These are phyloP conservation scores for Ramphastos sulfuratus DNA, from an alignment of 2,113 vertebrate genomes.

Conservation along the genomic window DNA sequence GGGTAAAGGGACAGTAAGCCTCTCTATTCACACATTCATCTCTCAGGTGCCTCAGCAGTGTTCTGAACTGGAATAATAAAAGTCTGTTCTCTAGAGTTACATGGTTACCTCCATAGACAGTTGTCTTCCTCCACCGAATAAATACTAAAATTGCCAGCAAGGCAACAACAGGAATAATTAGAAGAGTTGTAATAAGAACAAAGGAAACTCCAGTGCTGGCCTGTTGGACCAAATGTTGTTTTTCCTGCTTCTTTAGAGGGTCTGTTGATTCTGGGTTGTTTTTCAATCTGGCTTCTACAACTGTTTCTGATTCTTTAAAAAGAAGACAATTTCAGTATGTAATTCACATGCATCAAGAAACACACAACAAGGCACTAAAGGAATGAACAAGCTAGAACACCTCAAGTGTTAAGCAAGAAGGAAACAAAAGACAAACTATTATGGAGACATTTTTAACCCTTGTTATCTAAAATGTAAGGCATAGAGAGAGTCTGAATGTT, in stretches of 20 bases:
- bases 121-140: conserved; percentile 89
- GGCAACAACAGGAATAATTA: conserved; percentile 85
- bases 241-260: conserved; percentile 71
- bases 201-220: conserved; percentile 77
- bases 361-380: not conserved
- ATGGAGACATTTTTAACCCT: not conserved
- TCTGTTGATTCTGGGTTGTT: conserved; percentile 75
- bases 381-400: not conserved
- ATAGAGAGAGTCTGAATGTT: not conserved
- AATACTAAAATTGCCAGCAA: conserved; percentile 84
- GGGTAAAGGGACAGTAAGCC: not conserved
- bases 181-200: conserved; percentile 87
- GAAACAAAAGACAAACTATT: not conserved
- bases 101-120: conserved; percentile 80
- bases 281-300: conserved; percentile 82
- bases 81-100: not conserved
- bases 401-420: not conserved
- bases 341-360: not conserved
- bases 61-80: not conserved
- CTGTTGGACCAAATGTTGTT: conserved; percentile 69
- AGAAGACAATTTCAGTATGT: conserved; percentile 58
- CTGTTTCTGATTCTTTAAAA: conserved; percentile 83
- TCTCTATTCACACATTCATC: not conserved
- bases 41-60: not conserved
- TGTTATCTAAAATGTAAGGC: not conserved